Evolutionary conservation across 2,888 invertebrate species (phyloP).

Genomic region (Scotopteryx bipunctaria): DNA sequence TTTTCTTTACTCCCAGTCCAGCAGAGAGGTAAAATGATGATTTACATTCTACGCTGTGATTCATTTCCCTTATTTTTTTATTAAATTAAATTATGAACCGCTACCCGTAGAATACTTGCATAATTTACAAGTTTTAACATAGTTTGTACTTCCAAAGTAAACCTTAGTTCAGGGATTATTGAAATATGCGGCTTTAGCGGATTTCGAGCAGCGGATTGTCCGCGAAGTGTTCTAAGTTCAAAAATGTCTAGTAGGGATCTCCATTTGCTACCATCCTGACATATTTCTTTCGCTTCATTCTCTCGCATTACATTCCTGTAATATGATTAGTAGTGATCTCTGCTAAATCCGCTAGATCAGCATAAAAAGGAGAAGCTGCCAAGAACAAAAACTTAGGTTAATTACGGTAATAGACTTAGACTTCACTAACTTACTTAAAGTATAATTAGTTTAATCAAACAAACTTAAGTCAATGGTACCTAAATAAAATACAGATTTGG

Average conservation of each 20-base stretch:
- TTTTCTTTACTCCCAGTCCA: too few species aligned
- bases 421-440: constrained; percentile 10
- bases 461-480: background rate
- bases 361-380: constrained; percentile 5
- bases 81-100: constrained; percentile 10
- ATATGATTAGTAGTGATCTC: too few species aligned
- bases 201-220: background rate
- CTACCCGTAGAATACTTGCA: constrained; percentile 3
- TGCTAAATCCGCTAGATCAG: background rate
- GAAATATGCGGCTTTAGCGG: constrained; percentile 7
- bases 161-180: constrained; percentile 2
- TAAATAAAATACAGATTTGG: constrained; percentile 9
- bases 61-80: constrained; percentile 3
- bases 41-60: too few species aligned
- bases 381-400: constrained; percentile 5
- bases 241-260: too few species aligned
- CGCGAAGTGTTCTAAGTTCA: too few species aligned
- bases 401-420: constrained; percentile 14
- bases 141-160: constrained; percentile 15
- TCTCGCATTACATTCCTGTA: too few species aligned
- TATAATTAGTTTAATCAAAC: constrained; percentile 11
- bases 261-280: too few species aligned
- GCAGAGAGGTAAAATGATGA: too few species aligned
- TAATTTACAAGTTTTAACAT: constrained; percentile 20
- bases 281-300: too few species aligned